Evolutionary conservation across 1,140 invertebrate genomes (phyloP).

Genomic region (Pectinophora gossypiella): DNA sequence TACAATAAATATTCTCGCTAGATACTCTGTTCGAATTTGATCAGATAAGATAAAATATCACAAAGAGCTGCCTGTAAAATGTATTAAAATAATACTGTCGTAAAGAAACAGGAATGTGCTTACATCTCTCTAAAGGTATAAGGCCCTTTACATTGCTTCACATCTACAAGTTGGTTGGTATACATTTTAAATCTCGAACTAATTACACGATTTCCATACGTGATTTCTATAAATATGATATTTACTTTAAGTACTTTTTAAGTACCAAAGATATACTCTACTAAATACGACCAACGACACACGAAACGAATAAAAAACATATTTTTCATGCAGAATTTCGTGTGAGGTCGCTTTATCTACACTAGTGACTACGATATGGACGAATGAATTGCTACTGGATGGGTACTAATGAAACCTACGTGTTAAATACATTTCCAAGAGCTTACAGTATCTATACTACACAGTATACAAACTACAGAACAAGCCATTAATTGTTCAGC

Average conservation of each 20-base stretch:
- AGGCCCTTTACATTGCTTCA: constrained; percentile 65
- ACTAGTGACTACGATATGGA: constrained; percentile 71
- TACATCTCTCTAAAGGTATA: constrained; percentile 27
- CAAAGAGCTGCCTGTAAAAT: constrained; percentile 49
- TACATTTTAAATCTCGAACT: too few relatives aligned
- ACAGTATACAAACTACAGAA: background rate
- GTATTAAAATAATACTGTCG: constrained; percentile 52
- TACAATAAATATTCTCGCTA: too few relatives aligned
- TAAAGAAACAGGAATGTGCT: constrained; percentile 40
- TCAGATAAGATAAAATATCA: constrained; percentile 34
- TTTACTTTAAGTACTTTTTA: constrained; percentile 65
- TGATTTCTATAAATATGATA: constrained; percentile 1
- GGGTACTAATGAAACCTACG: constrained; percentile 28
- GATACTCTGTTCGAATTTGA: background rate
- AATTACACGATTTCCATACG: background rate
- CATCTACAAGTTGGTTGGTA: background rate
- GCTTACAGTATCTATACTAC: constrained; percentile 10
- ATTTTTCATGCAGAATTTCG: background rate
- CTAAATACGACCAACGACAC: constrained; percentile 19
- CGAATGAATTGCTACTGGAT: constrained; percentile 63
- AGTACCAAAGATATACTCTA: constrained; percentile 41
- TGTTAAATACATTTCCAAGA: constrained; percentile 32
- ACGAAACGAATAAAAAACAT: too few relatives aligned
- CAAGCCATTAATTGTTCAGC: background rate
- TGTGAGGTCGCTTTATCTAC: constrained; percentile 13